A percentile compares a stretch with the other conserved stretches of the same genome.
Evolutionary conservation across 2,797 vertebrate genomes (phyloP).

Genomic region (Lutjanus argentimaculatus): DNA sequence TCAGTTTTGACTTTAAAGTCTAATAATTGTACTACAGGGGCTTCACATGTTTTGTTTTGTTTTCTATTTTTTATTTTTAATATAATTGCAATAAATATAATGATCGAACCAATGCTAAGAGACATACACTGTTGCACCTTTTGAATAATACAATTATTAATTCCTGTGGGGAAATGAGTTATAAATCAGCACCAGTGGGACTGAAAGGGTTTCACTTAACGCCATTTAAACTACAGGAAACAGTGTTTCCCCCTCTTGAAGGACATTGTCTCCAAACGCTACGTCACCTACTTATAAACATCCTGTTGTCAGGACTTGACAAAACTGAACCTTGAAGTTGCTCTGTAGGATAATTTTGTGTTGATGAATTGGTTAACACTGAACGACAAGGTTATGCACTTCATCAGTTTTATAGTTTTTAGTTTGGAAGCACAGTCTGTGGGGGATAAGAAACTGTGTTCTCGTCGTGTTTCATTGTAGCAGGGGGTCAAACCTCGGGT

Average conservation of each 20-base stretch:
- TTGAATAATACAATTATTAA: neutral
- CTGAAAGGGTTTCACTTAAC: constrained; percentile 3
- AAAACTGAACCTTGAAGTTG: neutral
- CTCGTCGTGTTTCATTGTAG: no score
- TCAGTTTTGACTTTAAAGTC: neutral
- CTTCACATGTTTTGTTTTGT: no score
- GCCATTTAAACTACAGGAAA: constrained; percentile 21
- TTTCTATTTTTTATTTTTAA: neutral
- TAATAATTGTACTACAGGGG: neutral
- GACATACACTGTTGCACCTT: neutral
- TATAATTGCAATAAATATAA: neutral
- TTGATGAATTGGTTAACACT: neutral
- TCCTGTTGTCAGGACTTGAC: constrained; percentile 31
- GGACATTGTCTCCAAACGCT: constrained; percentile 16
- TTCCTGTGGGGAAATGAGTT: neutral
- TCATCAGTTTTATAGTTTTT: neutral
- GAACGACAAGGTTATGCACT: neutral
- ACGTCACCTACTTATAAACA: constrained; percentile 18
- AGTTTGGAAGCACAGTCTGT: neutral
- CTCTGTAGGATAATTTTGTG: neutral
- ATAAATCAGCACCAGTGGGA: neutral
- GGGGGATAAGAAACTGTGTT: neutral
- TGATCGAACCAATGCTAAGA: neutral
- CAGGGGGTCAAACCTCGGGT: neutral
- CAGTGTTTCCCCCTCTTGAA: neutral